Evolutionary conservation across 2,888 invertebrate species (phyloP), one percentile per base, ranked within the genome.

Genomic region (Sphaeridia pumilis): DNA sequence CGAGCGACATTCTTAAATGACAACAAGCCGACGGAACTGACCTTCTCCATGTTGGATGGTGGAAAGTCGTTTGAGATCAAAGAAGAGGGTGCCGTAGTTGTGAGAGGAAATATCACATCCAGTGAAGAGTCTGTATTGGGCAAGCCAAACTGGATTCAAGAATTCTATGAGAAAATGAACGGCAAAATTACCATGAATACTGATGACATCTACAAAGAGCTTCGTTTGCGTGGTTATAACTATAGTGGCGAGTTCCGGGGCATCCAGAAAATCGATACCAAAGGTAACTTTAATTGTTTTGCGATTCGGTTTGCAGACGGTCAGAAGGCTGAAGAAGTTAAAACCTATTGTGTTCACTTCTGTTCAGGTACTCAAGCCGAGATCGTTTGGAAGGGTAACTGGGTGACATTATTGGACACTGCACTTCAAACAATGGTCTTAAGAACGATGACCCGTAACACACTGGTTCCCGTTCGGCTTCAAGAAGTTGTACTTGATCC

Each of bases 381-480:
- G 45, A 65, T 77, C 47, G 66, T 67, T 49, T 89, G 88, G 87
- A 75, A 78, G 47, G 82, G 81, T 66, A 86, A 87, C 71, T 93
- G 90, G 89, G 81, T 86, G 7, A 78, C 85, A 2, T 87, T 88
- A 70, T 78, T 93, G 73, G 92, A 93, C 72, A 83, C 84, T 34
- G 83, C 93, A 81, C 74, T 93, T 14, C 92, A 93, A 71, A 79
- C 86, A 65, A 78, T 80, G 65, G 80, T 88, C 46, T 69, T 88
- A 26, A 78, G 80, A 24, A 75, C 80, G 52, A 80, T 82, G 60
- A 78, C 80, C 1, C 76, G 85, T 24, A 78, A 80, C 3, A 76
- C 87, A 4, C 76, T 81, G 65, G 76, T 87, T 0, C 88, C 89
- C 0, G 86, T 84, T 1, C 77, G 83, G 49, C 80, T 87, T 26